Base-by-base conservation (phyloP, 2,797 vertebrate species). In the Scomberomorus guttatus region DNA sequence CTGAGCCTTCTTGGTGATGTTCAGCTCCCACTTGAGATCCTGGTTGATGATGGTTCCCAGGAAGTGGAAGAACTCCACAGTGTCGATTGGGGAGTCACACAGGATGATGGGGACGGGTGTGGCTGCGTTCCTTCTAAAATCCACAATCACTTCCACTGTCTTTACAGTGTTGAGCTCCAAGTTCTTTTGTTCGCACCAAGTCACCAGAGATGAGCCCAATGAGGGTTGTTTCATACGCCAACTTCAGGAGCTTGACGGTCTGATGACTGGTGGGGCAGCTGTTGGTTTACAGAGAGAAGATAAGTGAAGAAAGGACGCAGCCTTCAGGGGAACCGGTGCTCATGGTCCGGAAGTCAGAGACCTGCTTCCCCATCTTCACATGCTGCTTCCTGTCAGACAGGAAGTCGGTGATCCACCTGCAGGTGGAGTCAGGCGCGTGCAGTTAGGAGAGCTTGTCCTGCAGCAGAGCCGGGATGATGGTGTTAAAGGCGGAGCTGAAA, bases 61-160 rank as follows among this genome's bases (percentile, higher is more conserved):
- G 58, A 70, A 75, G 44, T 54, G 66, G 54, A 71, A 58, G 18
- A 29, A 62, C 81, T 77, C 75, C 39, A 62, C 79, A 60, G 37
- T 59, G 68, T 42, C 1, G 6, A 61, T 24, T 29, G 54, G 32
- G 54, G 54, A 70, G 70, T 64, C 58, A 20, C 34, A 18, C 11
- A 42, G 32, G 32, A 5, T 37, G 48, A 24, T 37, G 34, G 2
- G 3, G 10, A 10, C 9, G 6, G 29, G 6, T 32, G 29, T 32
- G 29, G 29, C 29, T 6, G 29, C 29, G 29, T 6, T 5, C 34
- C 6, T 17, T 2, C 4, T 34, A 7, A 22, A 65, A 13, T 52
- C 29, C 48, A 34, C 63, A 15, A 37, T 13, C 4, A 17, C 24
- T 20, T 52, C 48, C n/a, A 51, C n/a, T 22, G 13, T 37, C 29